A percentile compares a stretch with the other conserved stretches of the same genome.
Conservation (phyloP, 2,888 invertebrate species). For the Monochamus alternatus region DNA sequence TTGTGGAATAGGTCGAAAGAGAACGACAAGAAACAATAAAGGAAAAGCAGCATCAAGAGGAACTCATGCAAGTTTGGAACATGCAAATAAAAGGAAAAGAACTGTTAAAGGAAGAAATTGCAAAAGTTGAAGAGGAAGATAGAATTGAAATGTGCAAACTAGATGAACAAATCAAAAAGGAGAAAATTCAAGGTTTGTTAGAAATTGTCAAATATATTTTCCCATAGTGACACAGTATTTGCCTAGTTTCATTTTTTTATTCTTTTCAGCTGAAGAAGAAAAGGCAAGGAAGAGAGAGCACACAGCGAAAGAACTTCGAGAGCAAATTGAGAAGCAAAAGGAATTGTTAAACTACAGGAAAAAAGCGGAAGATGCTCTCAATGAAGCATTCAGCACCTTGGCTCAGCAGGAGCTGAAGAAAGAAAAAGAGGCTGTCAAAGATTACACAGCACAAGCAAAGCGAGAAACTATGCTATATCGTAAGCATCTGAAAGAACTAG, state of each 20-base stretch:
- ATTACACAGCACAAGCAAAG: slow-evolving; percentile 56
- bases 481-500: slow-evolving; percentile 63
- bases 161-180: slow-evolving; percentile 58
- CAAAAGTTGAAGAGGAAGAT: slow-evolving; percentile 61
- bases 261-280: slow-evolving; percentile 45
- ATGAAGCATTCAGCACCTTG: slow-evolving; percentile 62
- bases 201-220: neutral
- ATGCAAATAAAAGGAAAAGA: slow-evolving; percentile 66
- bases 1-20: slow-evolving; percentile 70
- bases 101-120: slow-evolving; percentile 61
- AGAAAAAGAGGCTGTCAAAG: slow-evolving; percentile 56
- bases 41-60: slow-evolving; percentile 67
- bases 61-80: slow-evolving; percentile 66
- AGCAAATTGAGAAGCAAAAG: slow-evolving; percentile 64
- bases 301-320: slow-evolving; percentile 60
- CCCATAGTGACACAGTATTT: neutral
- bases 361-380: slow-evolving; percentile 64
- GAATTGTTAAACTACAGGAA: slow-evolving; percentile 60
- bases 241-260: neutral
- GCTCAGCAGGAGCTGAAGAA: slow-evolving; percentile 62
- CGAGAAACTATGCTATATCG: slow-evolving; percentile 64
- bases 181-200: slow-evolving; percentile 63
- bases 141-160: slow-evolving; percentile 61
- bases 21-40: slow-evolving; percentile 73
- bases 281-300: slow-evolving; percentile 59